Conservation (phyloP, 2,888 invertebrate genomes). For the Hesperia comma region DNA sequence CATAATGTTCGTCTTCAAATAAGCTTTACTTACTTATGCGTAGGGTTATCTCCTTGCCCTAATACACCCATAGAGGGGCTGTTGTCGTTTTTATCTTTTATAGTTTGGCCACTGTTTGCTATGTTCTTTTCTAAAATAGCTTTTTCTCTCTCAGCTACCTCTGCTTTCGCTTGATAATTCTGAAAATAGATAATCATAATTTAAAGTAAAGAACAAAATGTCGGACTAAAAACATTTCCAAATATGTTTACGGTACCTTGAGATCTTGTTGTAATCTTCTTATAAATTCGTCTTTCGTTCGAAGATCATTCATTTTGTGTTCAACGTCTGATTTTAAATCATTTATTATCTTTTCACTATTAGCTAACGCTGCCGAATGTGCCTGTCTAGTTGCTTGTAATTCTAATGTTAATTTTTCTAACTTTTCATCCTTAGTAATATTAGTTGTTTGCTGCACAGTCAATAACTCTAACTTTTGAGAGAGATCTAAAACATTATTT, state of each 20-base stretch:
- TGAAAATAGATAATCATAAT: constrained; percentile 50
- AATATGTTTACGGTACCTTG: constrained; percentile 56
- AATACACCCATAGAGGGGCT: constrained; percentile 62
- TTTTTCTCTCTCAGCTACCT: constrained; percentile 73
- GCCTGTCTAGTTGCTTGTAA: constrained; percentile 69
- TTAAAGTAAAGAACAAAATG: background rate
- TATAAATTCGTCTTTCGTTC: constrained; percentile 68
- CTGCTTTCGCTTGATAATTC: constrained; percentile 69
- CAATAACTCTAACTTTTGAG: constrained; percentile 74
- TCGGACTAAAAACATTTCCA: background rate
- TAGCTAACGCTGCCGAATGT: constrained; percentile 63
- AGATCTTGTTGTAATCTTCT: constrained; percentile 70
- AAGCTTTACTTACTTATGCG: constrained; percentile 59
- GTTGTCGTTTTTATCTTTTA: constrained; percentile 74
- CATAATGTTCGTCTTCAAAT: no score
- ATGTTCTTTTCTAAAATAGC: constrained; percentile 67
- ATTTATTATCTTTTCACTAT: constrained; percentile 66
- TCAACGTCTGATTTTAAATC: constrained; percentile 69
- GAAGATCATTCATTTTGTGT: constrained; percentile 69
- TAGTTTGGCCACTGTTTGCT: constrained; percentile 54
- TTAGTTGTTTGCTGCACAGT: constrained; percentile 70
- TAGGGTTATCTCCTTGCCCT: constrained; percentile 65
- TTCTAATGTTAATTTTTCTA: constrained; percentile 74
- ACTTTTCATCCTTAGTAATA: constrained; percentile 68
- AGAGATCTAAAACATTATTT: constrained; percentile 64